Evolutionary conservation across 1,140 invertebrate genomes (phyloP).

Genomic region (Heliconius eleuchia): DNA sequence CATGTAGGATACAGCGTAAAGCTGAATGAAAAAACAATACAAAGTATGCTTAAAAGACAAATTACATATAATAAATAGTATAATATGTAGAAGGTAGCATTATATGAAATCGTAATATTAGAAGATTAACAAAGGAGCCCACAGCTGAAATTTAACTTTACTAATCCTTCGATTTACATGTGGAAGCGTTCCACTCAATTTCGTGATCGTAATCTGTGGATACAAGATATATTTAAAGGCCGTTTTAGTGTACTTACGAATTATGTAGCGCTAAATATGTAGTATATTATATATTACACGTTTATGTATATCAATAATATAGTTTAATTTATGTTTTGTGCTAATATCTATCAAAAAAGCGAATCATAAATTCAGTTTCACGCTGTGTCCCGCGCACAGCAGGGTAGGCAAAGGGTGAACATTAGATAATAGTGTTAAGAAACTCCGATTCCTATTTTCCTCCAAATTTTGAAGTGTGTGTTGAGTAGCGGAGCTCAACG

Average conservation of each 20-base stretch:
- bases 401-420: no score
- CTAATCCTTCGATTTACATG: background rate
- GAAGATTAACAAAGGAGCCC: background rate
- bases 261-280: background rate
- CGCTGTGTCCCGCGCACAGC: no score
- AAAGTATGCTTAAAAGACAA: no score
- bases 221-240: background rate
- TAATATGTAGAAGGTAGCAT: background rate
- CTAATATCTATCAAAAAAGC: background rate
- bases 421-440: no score
- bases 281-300: no score
- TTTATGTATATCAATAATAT: background rate
- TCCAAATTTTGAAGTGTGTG: no score
- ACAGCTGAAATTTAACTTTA: background rate
- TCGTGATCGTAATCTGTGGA: background rate
- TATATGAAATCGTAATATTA: background rate
- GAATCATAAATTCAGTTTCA: no score
- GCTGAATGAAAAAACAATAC: no score
- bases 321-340: background rate
- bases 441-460: no score
- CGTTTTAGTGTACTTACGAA: background rate
- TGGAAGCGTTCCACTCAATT: slow-evolving; percentile 1
- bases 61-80: background rate
- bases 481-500: no score
- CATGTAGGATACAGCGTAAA: no score